A percentile compares a stretch with the other conserved stretches of the same genome.
Conservation (phyloP, 2,797 vertebrate genomes). For the Mycteria americana region DNA sequence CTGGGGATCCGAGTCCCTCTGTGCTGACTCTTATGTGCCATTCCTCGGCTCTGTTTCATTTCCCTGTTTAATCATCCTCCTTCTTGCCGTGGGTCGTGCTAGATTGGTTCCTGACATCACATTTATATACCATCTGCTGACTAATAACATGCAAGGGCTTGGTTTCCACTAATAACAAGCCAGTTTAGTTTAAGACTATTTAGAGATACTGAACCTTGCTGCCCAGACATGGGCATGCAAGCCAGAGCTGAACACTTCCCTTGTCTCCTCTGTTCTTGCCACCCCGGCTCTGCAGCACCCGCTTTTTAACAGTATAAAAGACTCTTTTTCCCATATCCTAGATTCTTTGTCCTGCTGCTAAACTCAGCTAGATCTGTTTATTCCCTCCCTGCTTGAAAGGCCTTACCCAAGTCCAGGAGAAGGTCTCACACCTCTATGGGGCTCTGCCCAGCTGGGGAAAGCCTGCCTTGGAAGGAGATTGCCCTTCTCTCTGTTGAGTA, state of each 20-base stretch:
- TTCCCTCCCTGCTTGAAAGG: not conserved
- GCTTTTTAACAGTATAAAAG: not conserved
- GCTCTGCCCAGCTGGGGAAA: not conserved
- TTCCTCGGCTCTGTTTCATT: slow-evolving; percentile 11
- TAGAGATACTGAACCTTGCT: not conserved
- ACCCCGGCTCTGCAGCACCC: not conserved
- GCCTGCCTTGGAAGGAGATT: not conserved
- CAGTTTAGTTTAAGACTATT: not conserved
- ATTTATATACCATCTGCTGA: slow-evolving; percentile 46
- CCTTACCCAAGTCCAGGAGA: not conserved
- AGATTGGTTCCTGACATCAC: slow-evolving; percentile 13
- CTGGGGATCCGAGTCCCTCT: not conserved
- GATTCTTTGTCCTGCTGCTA: not conserved
- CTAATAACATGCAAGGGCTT: slow-evolving; percentile 16
- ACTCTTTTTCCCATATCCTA: not conserved
- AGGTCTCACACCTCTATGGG: not conserved
- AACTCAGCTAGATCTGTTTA: not conserved
- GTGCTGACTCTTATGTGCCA: slow-evolving; percentile 1
- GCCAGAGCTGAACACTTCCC: not conserved
- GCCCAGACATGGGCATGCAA: not conserved
- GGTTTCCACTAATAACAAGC: slow-evolving; percentile 17
- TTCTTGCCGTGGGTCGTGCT: slow-evolving; percentile 10
- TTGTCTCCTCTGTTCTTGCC: not conserved
- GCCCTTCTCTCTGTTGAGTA: not conserved
- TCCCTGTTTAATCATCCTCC: slow-evolving; percentile 36